phyloP scores from a whole-genome alignment of 2,113 vertebrate genomes.

The Mesembrinibis cayennensis region DNA sequence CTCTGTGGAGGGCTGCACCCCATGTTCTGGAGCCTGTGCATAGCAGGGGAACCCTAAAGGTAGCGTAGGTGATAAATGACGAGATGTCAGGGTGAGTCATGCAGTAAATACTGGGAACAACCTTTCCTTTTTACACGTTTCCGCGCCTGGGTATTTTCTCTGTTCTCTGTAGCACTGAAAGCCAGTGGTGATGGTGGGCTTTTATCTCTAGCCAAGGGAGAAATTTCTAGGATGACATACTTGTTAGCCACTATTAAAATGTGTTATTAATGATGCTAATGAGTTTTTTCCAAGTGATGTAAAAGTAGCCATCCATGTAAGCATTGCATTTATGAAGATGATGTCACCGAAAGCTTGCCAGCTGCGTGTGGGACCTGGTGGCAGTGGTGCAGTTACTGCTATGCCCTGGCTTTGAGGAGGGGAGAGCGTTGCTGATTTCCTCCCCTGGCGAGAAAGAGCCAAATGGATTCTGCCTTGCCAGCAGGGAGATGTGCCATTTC shows the following conservation, averaged over 20 bases:
- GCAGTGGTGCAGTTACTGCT: not conserved
- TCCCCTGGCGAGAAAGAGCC: not conserved
- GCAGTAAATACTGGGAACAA: not conserved
- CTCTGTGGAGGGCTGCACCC: not conserved
- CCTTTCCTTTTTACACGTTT: not conserved
- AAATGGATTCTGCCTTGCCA: slow-evolving; percentile 10
- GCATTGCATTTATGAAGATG: slow-evolving; percentile 38
- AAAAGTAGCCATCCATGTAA: slow-evolving; percentile 24
- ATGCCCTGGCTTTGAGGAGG: not conserved
- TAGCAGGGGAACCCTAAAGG: not conserved
- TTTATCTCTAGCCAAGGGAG: slow-evolving; percentile 46
- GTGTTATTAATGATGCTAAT: slow-evolving; percentile 52
- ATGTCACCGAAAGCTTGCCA: slow-evolving; percentile 52
- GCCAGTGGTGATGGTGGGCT: not conserved
- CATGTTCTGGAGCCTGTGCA: not conserved
- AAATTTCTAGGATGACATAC: slow-evolving; percentile 6
- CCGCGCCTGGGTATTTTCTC: not conserved
- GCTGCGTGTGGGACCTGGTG: not conserved
- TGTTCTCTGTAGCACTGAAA: not conserved
- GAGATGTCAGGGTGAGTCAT: not conserved
- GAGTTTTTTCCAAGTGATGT: slow-evolving; percentile 62
- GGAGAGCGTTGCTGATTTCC: not conserved
- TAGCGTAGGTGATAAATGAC: not conserved
- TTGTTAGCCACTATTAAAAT: slow-evolving; percentile 28
- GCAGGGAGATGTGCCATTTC: slow-evolving; percentile 39